Evolutionary conservation across 2,113 vertebrate species (phyloP).

Genomic region (Microcebus jonahi): DNA sequence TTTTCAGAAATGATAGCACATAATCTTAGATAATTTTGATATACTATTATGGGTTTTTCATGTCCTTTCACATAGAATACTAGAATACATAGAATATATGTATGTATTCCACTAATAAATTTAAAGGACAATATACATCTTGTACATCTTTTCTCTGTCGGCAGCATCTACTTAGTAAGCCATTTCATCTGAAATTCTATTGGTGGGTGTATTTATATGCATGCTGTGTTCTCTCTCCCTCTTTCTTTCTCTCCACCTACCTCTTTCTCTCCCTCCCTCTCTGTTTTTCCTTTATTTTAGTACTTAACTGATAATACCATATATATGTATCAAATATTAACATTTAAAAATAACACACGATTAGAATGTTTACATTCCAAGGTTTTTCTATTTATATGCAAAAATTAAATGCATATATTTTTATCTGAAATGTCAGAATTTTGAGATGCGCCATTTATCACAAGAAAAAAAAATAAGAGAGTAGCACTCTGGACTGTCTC

Average conservation of each 20-base stretch:
- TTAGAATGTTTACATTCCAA: not conserved
- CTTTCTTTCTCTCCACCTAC: not conserved
- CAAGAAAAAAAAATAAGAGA: not conserved
- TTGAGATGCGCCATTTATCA: slow-evolving; percentile 6
- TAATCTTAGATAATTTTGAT: not conserved
- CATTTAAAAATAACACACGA: not conserved
- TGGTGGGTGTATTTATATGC: not conserved
- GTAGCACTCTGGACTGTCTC: not conserved
- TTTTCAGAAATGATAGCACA: not conserved
- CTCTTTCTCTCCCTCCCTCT: not conserved
- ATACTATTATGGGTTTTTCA: not conserved
- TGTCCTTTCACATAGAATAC: not conserved
- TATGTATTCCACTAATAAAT: not conserved
- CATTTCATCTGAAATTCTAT: not conserved
- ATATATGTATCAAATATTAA: not conserved
- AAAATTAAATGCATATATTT: slow-evolving; percentile 5
- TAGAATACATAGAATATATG: too few species aligned
- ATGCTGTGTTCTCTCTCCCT: not conserved
- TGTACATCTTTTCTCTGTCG: not conserved
- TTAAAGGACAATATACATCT: not conserved
- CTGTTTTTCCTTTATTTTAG: not conserved
- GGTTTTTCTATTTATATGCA: not conserved
- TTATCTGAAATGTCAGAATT: slow-evolving; percentile 42
- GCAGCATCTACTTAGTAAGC: not conserved
- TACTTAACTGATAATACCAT: not conserved